phyloP scores from a whole-genome alignment of 2,888 invertebrate species.

The Drosophila melanosoma region DNA sequence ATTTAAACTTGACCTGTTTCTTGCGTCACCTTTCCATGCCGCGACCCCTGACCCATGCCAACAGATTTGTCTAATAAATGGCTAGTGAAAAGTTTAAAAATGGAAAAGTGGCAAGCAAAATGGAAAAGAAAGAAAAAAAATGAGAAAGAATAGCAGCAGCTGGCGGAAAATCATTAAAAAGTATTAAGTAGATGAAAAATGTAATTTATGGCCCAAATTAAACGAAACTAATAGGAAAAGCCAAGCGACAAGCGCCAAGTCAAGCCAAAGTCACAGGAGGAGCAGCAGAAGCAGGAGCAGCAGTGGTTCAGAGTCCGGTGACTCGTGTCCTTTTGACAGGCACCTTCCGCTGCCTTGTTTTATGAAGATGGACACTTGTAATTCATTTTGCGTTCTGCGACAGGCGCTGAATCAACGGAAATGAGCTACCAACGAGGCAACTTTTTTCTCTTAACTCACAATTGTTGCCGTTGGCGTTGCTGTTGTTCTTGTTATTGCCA shows the following conservation, averaged over 20 bases:
- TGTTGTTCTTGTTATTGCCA: slow-evolving; percentile 18
- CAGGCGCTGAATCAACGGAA: slow-evolving; percentile 76
- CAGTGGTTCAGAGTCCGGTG: slow-evolving; percentile 10
- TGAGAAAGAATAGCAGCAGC: slow-evolving; percentile 10
- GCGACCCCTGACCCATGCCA: not conserved
- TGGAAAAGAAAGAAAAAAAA: not conserved
- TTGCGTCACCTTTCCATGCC: slow-evolving; percentile 38
- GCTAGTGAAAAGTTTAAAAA: slow-evolving; percentile 53
- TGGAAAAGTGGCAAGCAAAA: slow-evolving; percentile 14
- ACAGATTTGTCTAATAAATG: slow-evolving; percentile 31
- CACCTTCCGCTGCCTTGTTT: slow-evolving; percentile 79
- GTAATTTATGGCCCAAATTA: slow-evolving; percentile 79
- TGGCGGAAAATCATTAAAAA: slow-evolving; percentile 74
- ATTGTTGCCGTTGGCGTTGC: slow-evolving; percentile 24
- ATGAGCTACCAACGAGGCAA: slow-evolving; percentile 70
- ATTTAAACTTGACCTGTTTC: slow-evolving; percentile 42
- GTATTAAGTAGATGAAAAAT: slow-evolving; percentile 79
- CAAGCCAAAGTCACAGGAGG: slow-evolving; percentile 31
- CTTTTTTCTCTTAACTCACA: slow-evolving; percentile 37
- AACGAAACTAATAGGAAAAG: slow-evolving; percentile 79
- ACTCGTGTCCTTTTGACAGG: slow-evolving; percentile 73
- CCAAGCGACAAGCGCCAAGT: slow-evolving; percentile 51
- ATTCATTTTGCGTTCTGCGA: slow-evolving; percentile 72
- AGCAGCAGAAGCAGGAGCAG: slow-evolving; percentile 11
- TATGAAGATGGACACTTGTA: slow-evolving; percentile 81